A percentile compares a stretch with the other conserved stretches of the same genome.
Conservation (phyloP, 2,888 invertebrate genomes). For the Shargacucullia verbasci region DNA sequence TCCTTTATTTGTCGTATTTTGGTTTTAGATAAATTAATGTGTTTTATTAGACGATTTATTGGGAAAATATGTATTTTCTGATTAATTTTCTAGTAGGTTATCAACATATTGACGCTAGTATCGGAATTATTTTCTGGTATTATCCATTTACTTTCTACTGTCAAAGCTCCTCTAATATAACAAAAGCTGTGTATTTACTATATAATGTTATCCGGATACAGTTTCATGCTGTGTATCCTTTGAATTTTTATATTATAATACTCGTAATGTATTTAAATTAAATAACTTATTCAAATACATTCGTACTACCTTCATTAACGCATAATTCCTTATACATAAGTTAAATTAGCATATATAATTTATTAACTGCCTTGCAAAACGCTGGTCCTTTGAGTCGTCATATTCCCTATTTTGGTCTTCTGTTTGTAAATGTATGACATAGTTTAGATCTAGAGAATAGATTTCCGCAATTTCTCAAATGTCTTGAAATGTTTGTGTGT, state of each 20-base stretch:
- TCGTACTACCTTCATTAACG: slow-evolving; percentile 25
- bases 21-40: too few relatives aligned
- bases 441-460: slow-evolving; percentile 35
- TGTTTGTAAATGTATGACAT: slow-evolving; percentile 33
- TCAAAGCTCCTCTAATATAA: too few relatives aligned
- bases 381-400: slow-evolving; percentile 53
- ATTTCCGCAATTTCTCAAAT: slow-evolving; percentile 38
- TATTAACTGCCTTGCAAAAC: slow-evolving; percentile 55
- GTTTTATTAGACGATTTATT: too few relatives aligned
- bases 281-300: slow-evolving; percentile 26
- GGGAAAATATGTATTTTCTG: too few relatives aligned
- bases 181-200: neutral
- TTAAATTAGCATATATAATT: slow-evolving; percentile 58
- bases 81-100: too few relatives aligned
- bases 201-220: neutral
- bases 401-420: slow-evolving; percentile 55
- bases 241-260: neutral
- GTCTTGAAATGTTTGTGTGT: slow-evolving; percentile 15
- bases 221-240: neutral
- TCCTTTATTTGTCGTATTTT: too few relatives aligned
- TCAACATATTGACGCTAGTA: too few relatives aligned
- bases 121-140: too few relatives aligned
- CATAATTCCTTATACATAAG: slow-evolving; percentile 45
- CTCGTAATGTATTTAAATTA: slow-evolving; percentile 34
- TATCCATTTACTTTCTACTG: too few relatives aligned